Percentiles rank a stretch among this genome's conserved stretches.
These are phyloP conservation scores for Euplagia quadripunctaria DNA, from an alignment of 2,888 invertebrate genomes.

Conservation along the genomic window DNA sequence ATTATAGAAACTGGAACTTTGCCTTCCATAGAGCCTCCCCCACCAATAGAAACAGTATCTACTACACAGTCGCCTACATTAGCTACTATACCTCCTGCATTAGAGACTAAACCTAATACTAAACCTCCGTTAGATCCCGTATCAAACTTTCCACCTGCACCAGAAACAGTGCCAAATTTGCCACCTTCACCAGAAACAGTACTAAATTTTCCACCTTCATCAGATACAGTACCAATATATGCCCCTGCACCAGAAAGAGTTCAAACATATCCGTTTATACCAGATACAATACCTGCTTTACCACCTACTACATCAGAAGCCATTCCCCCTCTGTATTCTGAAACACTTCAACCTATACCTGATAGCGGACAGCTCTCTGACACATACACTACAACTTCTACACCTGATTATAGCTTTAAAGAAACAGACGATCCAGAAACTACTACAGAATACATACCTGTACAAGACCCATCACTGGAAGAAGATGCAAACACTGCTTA, in stretches of 20 bases:
- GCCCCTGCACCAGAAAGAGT: conserved; percentile 22
- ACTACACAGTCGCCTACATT: conserved; percentile 29
- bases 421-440: conserved; percentile 26
- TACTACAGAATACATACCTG: conserved; percentile 34
- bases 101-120: background rate
- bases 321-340: conserved; percentile 45
- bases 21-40: conserved; percentile 11
- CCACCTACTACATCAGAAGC: conserved; percentile 43
- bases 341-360: conserved; percentile 24
- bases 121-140: background rate
- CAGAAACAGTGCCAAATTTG: conserved; percentile 15
- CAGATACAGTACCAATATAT: conserved; percentile 19
- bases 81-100: conserved; percentile 25
- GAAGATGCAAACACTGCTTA: conserved; percentile 44
- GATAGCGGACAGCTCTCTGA: conserved; percentile 12
- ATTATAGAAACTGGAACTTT: conserved; percentile 3
- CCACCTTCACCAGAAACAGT: conserved; percentile 15
- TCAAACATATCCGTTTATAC: conserved; percentile 13
- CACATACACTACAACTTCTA: conserved; percentile 28
- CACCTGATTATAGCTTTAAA: conserved; percentile 22
- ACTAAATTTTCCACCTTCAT: conserved; percentile 6
- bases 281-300: conserved; percentile 21
- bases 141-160: background rate
- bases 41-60: conserved; percentile 16
- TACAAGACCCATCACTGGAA: conserved; percentile 20